A percentile compares a stretch with the other conserved stretches of the same genome.
phyloP scores from a whole-genome alignment of 1,140 invertebrate genomes.

The Akabosia matsudoensis region DNA sequence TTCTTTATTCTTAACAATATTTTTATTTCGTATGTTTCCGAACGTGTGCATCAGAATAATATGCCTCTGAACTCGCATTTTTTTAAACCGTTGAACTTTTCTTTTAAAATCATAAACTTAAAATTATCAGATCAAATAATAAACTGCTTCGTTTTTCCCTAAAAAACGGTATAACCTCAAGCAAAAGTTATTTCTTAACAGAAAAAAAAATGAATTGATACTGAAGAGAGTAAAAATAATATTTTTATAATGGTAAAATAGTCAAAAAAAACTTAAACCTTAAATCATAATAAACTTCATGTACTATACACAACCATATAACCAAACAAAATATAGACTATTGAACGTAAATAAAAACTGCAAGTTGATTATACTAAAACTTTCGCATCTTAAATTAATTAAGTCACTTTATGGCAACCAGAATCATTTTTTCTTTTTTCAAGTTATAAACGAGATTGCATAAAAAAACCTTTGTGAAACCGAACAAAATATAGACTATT shows the following conservation, averaged over 20 bases:
- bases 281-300: neutral
- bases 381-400: no score
- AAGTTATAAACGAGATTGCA: no score
- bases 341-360: slow-evolving; percentile 3
- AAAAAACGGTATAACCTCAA: neutral
- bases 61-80: no score
- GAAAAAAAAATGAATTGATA: slow-evolving; percentile 19
- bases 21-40: no score
- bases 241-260: slow-evolving; percentile 15
- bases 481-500: neutral
- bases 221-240: slow-evolving; percentile 25
- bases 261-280: neutral
- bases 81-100: neutral
- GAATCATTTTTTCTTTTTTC: no score
- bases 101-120: no score
- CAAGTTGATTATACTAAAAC: no score
- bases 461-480: no score
- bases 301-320: no score
- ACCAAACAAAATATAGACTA: neutral
- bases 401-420: no score
- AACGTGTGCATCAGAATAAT: no score
- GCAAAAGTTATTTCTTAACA: slow-evolving; percentile 2
- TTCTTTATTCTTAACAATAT: slow-evolving; percentile 13
- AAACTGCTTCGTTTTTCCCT: neutral
- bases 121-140: slow-evolving; percentile 24